Conservation (phyloP, 2,113 vertebrate genomes). For the Ammospiza caudacuta region DNA sequence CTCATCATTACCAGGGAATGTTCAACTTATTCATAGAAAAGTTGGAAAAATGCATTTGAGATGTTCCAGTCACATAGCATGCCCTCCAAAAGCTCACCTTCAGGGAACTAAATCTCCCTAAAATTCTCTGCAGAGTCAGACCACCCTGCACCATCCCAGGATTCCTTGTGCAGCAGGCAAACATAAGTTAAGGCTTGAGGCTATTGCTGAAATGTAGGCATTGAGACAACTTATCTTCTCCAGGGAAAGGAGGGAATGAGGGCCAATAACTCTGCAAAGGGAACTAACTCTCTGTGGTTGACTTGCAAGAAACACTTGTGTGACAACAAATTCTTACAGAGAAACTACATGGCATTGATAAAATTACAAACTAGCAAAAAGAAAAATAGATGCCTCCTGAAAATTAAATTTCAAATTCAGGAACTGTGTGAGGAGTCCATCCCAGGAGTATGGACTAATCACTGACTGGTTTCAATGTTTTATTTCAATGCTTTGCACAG, state of each 20-base stretch:
- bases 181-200: background rate
- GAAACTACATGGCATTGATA: background rate
- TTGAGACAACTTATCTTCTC: background rate
- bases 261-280: background rate
- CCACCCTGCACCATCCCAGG: background rate
- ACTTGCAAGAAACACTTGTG: background rate
- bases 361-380: background rate
- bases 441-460: background rate
- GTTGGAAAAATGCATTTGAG: background rate
- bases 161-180: background rate
- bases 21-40: background rate
- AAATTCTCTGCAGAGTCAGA: background rate
- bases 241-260: background rate
- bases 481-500: slow-evolving; percentile 7
- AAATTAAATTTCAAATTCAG: background rate
- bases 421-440: background rate
- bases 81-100: background rate
- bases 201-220: background rate
- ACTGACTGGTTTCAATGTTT: background rate
- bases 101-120: background rate
- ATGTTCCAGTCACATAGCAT: background rate
- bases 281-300: background rate
- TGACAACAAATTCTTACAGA: background rate
- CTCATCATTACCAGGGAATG: background rate
- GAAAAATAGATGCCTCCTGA: background rate